Evolutionary conservation across 2,113 vertebrate species (phyloP).

Genomic region (Aphelocoma coerulescens): DNA sequence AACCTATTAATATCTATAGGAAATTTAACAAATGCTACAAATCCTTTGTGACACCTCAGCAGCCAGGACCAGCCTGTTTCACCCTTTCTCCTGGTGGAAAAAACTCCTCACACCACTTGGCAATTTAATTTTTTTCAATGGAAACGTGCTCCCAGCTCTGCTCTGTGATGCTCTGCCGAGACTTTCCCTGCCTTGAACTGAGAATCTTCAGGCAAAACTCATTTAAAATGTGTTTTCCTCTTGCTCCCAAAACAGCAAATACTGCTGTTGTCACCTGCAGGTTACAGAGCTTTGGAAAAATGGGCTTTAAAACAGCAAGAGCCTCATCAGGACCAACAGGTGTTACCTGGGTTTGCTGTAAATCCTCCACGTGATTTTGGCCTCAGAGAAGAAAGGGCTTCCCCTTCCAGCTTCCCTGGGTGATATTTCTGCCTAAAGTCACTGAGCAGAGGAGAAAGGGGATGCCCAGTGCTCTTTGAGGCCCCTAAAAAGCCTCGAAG

Average conservation of each 20-base stretch:
- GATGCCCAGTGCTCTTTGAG: not conserved
- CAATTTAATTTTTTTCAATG: not conserved
- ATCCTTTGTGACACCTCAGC: not conserved
- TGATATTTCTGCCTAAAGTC: not conserved
- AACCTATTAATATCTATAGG: not conserved
- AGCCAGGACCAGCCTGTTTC: not conserved
- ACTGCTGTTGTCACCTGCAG: not conserved
- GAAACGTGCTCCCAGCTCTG: not conserved
- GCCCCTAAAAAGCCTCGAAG: not conserved
- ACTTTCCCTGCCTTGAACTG: not conserved
- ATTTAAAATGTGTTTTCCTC: not conserved
- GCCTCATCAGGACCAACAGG: not conserved
- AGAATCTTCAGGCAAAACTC: not conserved
- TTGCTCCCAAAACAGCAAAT: not conserved
- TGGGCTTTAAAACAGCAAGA: not conserved
- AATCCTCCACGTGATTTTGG: not conserved
- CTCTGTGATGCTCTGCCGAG: not conserved
- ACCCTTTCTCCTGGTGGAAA: not conserved
- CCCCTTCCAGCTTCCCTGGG: not conserved
- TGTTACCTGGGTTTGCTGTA: not conserved
- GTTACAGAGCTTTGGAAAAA: not conserved
- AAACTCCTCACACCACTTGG: not conserved
- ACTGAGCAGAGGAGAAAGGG: not conserved
- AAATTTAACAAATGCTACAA: not conserved
- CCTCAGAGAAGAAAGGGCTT: not conserved